These are phyloP conservation scores for Erpornis zantholeuca DNA, from an alignment of 2,113 vertebrate species.

Conservation along the genomic window DNA sequence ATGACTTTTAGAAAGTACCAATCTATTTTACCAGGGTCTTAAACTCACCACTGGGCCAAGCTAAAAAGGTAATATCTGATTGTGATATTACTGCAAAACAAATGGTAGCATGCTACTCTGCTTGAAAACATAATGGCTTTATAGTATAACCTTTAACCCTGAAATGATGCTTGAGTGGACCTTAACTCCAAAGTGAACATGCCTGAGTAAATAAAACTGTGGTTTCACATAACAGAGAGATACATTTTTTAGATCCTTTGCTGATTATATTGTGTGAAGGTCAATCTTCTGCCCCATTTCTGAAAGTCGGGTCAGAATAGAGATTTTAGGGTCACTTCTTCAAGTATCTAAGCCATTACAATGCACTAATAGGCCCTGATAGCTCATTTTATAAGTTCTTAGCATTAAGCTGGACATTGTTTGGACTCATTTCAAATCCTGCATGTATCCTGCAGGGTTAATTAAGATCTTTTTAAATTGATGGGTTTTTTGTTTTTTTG, in stretches of 20 bases:
- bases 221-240: conserved; percentile 75
- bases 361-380: conserved; percentile 75
- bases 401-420: conserved; percentile 62
- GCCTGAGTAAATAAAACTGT: conserved; percentile 76
- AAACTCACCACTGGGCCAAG: conserved; percentile 21
- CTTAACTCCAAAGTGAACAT: conserved; percentile 68
- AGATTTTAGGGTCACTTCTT: conserved; percentile 74
- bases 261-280: conserved; percentile 72
- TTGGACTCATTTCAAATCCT: conserved; percentile 63
- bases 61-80: conserved; percentile 57
- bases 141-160: conserved; percentile 67
- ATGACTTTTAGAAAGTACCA: background rate
- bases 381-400: conserved; percentile 68
- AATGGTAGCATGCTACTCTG: conserved; percentile 54
- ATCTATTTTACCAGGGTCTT: background rate
- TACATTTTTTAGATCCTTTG: conserved; percentile 83
- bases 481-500: background rate
- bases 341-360: conserved; percentile 75
- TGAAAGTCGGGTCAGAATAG: conserved; percentile 71
- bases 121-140: conserved; percentile 70
- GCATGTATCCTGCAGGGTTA: conserved; percentile 49
- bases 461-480: conserved; percentile 55
- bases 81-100: conserved; percentile 60
- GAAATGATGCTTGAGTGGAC: conserved; percentile 69
- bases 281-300: conserved; percentile 67